These are phyloP conservation scores for Orthosia gothica DNA, from an alignment of 2,888 invertebrate genomes.

Conservation along the genomic window DNA sequence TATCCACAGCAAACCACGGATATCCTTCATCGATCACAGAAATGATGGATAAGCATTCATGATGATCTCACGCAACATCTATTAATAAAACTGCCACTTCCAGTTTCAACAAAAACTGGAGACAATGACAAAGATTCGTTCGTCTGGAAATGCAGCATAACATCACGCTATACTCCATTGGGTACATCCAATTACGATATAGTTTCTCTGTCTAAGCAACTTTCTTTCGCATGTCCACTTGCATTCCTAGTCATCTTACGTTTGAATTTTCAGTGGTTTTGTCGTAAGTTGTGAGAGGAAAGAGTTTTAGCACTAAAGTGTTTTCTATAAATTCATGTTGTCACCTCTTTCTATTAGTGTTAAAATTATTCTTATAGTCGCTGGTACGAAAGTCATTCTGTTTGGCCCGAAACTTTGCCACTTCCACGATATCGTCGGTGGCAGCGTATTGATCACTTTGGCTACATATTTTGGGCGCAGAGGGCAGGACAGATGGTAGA, in stretches of 20 bases:
- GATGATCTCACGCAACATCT: neutral
- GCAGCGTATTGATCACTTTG: too few species aligned
- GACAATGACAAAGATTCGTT: conserved; percentile 49
- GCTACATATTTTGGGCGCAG: too few species aligned
- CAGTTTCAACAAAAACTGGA: conserved; percentile 39
- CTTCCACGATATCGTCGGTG: too few species aligned
- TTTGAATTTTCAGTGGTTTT: conserved; percentile 36
- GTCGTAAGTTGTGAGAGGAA: conserved; percentile 19
- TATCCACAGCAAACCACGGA: too few species aligned
- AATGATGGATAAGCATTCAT: neutral
- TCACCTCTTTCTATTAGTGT: neutral
- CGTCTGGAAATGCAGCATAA: conserved; percentile 63
- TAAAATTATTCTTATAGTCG: too few species aligned
- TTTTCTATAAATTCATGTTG: neutral
- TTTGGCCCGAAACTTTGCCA: too few species aligned
- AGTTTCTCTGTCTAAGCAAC: conserved; percentile 65
- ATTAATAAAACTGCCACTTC: conserved; percentile 7
- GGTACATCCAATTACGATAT: conserved; percentile 35
- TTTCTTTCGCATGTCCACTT: conserved; percentile 64
- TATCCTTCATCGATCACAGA: neutral
- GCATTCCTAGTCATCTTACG: conserved; percentile 56
- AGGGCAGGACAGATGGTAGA: too few species aligned
- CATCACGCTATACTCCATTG: conserved; percentile 64
- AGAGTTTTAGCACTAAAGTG: neutral
- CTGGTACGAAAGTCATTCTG: too few species aligned